These are phyloP conservation scores for Rhinoraja longicauda DNA, from an alignment of 2,797 vertebrate genomes.

Conservation along the genomic window DNA sequence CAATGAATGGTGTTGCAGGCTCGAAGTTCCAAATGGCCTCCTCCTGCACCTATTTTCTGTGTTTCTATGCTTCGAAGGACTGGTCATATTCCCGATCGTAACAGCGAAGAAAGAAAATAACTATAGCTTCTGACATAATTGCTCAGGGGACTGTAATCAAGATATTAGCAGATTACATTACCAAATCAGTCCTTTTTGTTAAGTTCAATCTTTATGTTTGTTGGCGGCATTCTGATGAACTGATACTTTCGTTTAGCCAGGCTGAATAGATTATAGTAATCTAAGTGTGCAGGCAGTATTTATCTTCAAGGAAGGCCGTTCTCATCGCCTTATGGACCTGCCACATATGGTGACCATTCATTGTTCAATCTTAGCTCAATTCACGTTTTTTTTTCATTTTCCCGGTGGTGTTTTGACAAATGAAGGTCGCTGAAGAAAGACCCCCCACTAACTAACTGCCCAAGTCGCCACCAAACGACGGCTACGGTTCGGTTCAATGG, in stretches of 20 bases:
- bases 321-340: not conserved
- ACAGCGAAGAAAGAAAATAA: slow-evolving; percentile 4
- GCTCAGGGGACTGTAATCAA: slow-evolving; percentile 20
- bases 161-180: slow-evolving; percentile 15
- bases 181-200: not conserved
- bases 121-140: not conserved
- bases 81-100: not conserved
- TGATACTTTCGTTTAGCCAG: not conserved
- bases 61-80: too few relatives aligned
- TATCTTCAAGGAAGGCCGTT: not conserved
- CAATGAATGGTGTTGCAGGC: too few relatives aligned
- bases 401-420: not conserved
- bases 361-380: not conserved
- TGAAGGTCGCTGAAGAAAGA: not conserved
- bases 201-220: not conserved
- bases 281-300: not conserved
- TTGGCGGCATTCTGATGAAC: not conserved
- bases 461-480: not conserved
- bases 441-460: slow-evolving; percentile 9
- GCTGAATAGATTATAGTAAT: not conserved
- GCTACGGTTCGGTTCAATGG: not conserved
- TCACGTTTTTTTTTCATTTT: not conserved
- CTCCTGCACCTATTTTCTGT: too few relatives aligned
- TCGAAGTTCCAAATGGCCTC: too few relatives aligned
- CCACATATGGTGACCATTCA: not conserved